A percentile compares a stretch with the other conserved stretches of the same genome.
phyloP scores from a whole-genome alignment of 1,140 invertebrate genomes.

The Drosophila cardini region DNA sequence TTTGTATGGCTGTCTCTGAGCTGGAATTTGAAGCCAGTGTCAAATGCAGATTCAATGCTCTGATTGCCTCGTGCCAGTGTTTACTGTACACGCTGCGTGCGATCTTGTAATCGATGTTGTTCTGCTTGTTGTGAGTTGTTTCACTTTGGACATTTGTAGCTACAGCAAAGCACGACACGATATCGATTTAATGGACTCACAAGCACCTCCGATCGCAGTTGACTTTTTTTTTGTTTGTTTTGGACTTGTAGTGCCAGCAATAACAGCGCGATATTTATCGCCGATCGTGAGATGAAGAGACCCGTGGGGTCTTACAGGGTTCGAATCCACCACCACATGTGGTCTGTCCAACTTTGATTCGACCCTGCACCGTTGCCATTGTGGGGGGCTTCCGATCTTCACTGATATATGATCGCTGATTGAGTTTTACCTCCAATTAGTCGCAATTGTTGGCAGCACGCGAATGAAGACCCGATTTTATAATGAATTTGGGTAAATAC shows the following conservation, averaged over 20 bases:
- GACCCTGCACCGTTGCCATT: constrained; percentile 20
- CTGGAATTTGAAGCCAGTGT: too few relatives aligned
- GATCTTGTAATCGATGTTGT: constrained; percentile 75
- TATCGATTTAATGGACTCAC: constrained; percentile 64
- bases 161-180: constrained; percentile 62
- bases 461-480: not conserved
- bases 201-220: constrained; percentile 1
- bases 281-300: constrained; percentile 50
- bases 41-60: not conserved
- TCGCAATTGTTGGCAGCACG: constrained; percentile 40
- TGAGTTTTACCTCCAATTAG: constrained; percentile 56
- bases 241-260: not conserved
- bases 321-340: constrained; percentile 34
- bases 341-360: constrained; percentile 23
- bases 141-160: constrained; percentile 62
- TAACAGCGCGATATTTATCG: constrained; percentile 68
- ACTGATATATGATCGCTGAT: constrained; percentile 41
- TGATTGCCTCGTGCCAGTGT: constrained; percentile 42
- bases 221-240: too few relatives aligned
- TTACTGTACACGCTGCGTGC: constrained; percentile 47
- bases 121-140: constrained; percentile 3
- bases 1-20: not conserved
- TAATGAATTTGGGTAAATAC: not conserved
- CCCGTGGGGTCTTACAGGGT: constrained; percentile 37
- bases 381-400: constrained; percentile 34